phyloP scores from a whole-genome alignment of 1,140 invertebrate genomes.

The Drosophila seguyi region DNA sequence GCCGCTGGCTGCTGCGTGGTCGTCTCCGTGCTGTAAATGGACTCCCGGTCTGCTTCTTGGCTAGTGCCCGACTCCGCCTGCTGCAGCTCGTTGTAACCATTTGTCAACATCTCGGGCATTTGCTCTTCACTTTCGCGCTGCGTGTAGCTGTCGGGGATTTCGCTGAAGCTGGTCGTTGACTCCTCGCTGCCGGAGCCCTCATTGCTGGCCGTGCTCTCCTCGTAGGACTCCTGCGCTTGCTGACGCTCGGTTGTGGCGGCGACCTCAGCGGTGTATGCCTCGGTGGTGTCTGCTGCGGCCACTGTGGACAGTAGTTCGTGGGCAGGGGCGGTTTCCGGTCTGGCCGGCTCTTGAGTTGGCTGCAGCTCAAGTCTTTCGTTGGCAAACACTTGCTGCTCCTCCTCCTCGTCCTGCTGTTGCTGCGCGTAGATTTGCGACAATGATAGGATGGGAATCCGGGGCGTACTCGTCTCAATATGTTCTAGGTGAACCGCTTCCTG shows the following conservation, averaged over 20 bases:
- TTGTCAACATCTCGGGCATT: slow-evolving; percentile 73
- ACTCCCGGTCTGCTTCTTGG: background rate
- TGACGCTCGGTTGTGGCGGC: slow-evolving; percentile 20
- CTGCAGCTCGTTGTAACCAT: slow-evolving; percentile 65
- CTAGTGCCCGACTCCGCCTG: slow-evolving; percentile 24
- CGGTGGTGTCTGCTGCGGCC: slow-evolving; percentile 11
- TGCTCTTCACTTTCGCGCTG: slow-evolving; percentile 54
- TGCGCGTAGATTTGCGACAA: slow-evolving; percentile 78
- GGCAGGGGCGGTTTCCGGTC: slow-evolving; percentile 39
- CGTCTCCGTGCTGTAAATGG: slow-evolving; percentile 12
- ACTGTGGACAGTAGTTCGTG: slow-evolving; percentile 4
- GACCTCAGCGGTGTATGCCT: slow-evolving; percentile 5
- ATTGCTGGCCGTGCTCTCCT: slow-evolving; percentile 37
- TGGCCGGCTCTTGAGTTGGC: slow-evolving; percentile 31
- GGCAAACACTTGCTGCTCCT: slow-evolving; percentile 61
- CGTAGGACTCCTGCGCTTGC: slow-evolving; percentile 14
- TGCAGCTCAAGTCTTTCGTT: slow-evolving; percentile 48
- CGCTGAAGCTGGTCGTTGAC: slow-evolving; percentile 29
- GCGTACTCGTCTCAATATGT: slow-evolving; percentile 51
- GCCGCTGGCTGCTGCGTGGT: slow-evolving; percentile 31
- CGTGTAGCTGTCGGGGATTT: slow-evolving; percentile 21
- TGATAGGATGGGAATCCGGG: slow-evolving; percentile 58
- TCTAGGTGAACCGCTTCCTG: slow-evolving; percentile 47
- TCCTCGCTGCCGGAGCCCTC: slow-evolving; percentile 39
- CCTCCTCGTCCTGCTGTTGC: slow-evolving; percentile 71